Evolutionary conservation across 2,888 invertebrate genomes (phyloP), one percentile per base, ranked within the genome.

Genomic region (Eubasilissa splendida): DNA sequence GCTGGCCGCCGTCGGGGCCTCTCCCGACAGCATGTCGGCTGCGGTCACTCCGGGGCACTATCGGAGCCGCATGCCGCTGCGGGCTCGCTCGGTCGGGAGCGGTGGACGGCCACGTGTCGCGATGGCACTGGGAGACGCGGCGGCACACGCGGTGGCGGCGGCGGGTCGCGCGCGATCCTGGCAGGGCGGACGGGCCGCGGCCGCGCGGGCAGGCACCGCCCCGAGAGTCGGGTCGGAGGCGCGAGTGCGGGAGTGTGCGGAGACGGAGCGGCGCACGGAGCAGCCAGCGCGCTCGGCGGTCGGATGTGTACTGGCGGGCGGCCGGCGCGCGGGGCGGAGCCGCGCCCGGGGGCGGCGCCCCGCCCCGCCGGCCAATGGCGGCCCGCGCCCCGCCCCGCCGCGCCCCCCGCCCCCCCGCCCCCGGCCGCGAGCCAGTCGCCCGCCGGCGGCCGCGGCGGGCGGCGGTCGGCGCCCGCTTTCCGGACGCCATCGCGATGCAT

Each of bases 231-330:
- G 59, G 77, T n/a, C n/a, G 12, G 63, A 63, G 31, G 56, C n/a
- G n/a, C 71, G 73, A n/a, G 71, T 58, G 54, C 9, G 73, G 54
- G 53, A 59, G 58, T 22, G 60, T 63, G 78, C 60, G 60, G 56
- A 63, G 78, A 73, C 78, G 63, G 76, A 52, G 70, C 54, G 79
- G 81, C 79, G 75, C 80, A 77, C 81, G 82, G 71, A 82, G 63
- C 84, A 76, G 73, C 83, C 81, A 73, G 77, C 80, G 89, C 90
- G 90, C 90, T 90, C 90, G 90, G 83, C 90, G 87, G 90, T 90
- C 89, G 89, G 89, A 87, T 89, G 89, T 89, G 89, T 89, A 90
- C 90, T 90, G 90, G 88, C 90, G 89, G 88, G 88, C 86, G 85
- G 77, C 84, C 85, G 83, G 86, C 86, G 86, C 85, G 87, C 87